Percentiles rank a stretch among this genome's conserved stretches.
Conservation (phyloP, 1,140 invertebrate species). For the Paracyclopina nana region DNA sequence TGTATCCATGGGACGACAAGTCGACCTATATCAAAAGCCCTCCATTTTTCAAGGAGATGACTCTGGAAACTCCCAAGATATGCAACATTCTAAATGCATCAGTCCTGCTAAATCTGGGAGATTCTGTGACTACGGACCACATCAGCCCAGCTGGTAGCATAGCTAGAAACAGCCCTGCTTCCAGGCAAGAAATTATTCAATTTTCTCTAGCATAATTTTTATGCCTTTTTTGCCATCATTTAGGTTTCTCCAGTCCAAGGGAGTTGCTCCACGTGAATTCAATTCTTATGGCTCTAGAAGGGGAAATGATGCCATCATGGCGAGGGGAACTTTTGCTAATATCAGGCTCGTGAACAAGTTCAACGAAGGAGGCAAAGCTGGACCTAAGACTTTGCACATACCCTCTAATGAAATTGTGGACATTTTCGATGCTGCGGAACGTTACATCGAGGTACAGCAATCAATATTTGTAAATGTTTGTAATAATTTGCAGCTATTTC, state of each 20-base stretch:
- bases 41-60: conserved; percentile 65
- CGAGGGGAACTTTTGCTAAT: conserved; percentile 92
- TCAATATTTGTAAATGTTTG: no score
- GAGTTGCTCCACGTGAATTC: conserved; percentile 43
- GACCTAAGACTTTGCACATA: conserved; percentile 70
- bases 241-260: conserved; percentile 8
- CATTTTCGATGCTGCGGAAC: conserved; percentile 83
- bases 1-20: conserved; percentile 75
- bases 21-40: conserved; percentile 94
- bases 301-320: conserved; percentile 93
- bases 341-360: conserved; percentile 90
- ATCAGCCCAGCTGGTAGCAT: conserved; percentile 96
- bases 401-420: conserved; percentile 62
- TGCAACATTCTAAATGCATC: conserved; percentile 37
- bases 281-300: conserved; percentile 93
- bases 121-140: conserved; percentile 94
- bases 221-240: no score
- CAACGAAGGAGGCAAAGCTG: conserved; percentile 45
- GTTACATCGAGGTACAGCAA: conserved; percentile 48
- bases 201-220: no score
- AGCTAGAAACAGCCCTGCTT: conserved; percentile 46
- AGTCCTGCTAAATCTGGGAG: conserved; percentile 66
- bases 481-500: not conserved
- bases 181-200: conserved; percentile 2
- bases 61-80: conserved; percentile 27